phyloP scores from a whole-genome alignment of 2,888 invertebrate species.

The Melinopterus prodromus region DNA sequence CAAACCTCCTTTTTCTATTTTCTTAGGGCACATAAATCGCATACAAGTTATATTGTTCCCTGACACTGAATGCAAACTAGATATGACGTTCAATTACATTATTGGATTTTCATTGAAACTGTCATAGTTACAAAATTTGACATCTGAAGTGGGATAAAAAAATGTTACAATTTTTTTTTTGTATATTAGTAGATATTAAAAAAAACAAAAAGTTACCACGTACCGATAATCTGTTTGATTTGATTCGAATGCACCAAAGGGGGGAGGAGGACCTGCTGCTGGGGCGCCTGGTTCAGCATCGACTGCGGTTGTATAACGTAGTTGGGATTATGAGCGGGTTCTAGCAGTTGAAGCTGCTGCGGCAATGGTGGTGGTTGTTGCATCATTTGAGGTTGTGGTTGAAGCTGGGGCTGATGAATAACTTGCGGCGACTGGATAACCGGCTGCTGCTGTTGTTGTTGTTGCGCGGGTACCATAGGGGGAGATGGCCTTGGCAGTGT shows the following conservation, averaged over 20 bases:
- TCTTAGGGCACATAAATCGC: too few species aligned
- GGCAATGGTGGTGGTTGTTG: slow-evolving; percentile 28
- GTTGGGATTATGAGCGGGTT: slow-evolving; percentile 33
- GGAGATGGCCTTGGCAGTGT: slow-evolving; percentile 55
- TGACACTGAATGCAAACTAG: too few species aligned
- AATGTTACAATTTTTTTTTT: too few species aligned
- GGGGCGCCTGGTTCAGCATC: slow-evolving; percentile 22
- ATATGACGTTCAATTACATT: too few species aligned
- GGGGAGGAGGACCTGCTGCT: slow-evolving; percentile 51
- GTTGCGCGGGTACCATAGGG: slow-evolving; percentile 50
- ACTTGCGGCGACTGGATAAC: slow-evolving; percentile 18
- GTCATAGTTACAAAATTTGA: too few species aligned
- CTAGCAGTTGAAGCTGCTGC: slow-evolving; percentile 27
- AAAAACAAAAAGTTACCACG: slow-evolving; percentile 22
- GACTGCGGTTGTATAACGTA: slow-evolving; percentile 44
- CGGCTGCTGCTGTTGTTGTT: slow-evolving; percentile 46
- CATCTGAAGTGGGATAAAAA: too few species aligned
- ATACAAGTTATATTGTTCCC: too few species aligned
- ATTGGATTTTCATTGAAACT: too few species aligned
- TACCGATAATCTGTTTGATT: slow-evolving; percentile 57
- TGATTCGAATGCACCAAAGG: slow-evolving; percentile 54
- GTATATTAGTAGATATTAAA: neutral
- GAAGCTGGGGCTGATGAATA: neutral
- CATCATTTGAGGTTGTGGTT: slow-evolving; percentile 13
- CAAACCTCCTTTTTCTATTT: too few species aligned